phyloP scores from a whole-genome alignment of 2,113 vertebrate species.

The Montifringilla adamsi region DNA sequence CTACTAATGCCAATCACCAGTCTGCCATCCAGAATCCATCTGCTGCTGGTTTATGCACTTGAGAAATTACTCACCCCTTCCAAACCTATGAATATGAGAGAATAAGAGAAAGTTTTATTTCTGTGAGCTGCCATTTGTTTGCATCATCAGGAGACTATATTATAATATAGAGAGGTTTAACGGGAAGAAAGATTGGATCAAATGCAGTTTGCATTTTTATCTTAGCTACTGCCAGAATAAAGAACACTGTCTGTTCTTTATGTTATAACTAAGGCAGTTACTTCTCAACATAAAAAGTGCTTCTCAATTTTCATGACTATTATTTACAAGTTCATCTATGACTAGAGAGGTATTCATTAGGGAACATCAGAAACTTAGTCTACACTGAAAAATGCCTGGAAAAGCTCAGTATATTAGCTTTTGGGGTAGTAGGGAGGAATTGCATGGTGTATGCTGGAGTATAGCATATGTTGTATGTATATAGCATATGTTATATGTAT shows the following conservation, averaged over 20 bases:
- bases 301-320: not conserved
- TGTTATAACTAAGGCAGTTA: not conserved
- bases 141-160: not conserved
- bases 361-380: not conserved
- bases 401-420: not conserved
- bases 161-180: not conserved
- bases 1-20: not conserved
- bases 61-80: not conserved
- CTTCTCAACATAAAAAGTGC: not conserved
- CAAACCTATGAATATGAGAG: not conserved
- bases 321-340: not conserved
- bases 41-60: not conserved
- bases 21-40: not conserved
- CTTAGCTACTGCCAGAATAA: not conserved
- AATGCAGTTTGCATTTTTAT: not conserved
- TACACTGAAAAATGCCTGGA: not conserved
- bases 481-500: not conserved
- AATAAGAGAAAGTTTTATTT: not conserved
- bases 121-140: not conserved
- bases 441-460: not conserved
- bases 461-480: not conserved
- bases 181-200: not conserved
- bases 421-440: not conserved
- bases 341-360: not conserved
- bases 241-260: not conserved